Percentiles rank a stretch among this genome's conserved stretches.
Evolutionary conservation across 1,140 invertebrate genomes (phyloP).

Genomic region (Berghia stephanieae): DNA sequence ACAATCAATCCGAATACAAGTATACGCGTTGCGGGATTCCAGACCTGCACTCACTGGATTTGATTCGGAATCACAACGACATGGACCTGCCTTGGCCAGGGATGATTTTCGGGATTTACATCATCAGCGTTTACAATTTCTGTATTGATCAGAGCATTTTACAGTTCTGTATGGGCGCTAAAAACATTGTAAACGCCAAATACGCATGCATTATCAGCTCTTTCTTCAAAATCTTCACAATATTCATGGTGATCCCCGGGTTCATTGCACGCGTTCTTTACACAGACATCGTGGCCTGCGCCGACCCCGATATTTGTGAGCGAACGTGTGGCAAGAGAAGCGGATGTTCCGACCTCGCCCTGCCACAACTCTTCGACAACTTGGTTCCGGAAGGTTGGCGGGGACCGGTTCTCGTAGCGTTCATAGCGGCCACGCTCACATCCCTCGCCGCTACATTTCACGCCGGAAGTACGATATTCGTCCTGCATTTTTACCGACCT

Average conservation of each 20-base stretch:
- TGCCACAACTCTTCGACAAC: constrained; percentile 10
- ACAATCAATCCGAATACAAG: not conserved
- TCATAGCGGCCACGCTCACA: not conserved
- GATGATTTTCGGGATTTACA: constrained; percentile 19
- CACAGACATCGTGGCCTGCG: constrained; percentile 22
- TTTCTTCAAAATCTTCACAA: constrained; percentile 12
- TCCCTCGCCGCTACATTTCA: not conserved
- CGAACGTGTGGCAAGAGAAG: not conserved
- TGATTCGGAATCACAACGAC: not conserved
- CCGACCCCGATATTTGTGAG: constrained; percentile 16
- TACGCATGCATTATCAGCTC: not conserved
- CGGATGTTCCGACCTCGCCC: constrained; percentile 16
- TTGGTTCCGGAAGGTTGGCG: constrained; percentile 16
- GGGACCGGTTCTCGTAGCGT: not conserved
- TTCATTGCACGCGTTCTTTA: constrained; percentile 20
- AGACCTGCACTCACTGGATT: not conserved
- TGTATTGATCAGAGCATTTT: constrained; percentile 28
- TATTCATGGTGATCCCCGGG: constrained; percentile 14
- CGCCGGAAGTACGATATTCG: constrained; percentile 23
- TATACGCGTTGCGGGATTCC: constrained; percentile 24
- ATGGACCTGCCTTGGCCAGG: constrained; percentile 22
- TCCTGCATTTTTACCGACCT: constrained; percentile 12
- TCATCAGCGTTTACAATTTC: not conserved
- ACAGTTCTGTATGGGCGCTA: not conserved
- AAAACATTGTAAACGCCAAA: constrained; percentile 16